Evolutionary conservation across 2,113 vertebrate genomes (phyloP).

Genomic region (Capreolus pygargus): DNA sequence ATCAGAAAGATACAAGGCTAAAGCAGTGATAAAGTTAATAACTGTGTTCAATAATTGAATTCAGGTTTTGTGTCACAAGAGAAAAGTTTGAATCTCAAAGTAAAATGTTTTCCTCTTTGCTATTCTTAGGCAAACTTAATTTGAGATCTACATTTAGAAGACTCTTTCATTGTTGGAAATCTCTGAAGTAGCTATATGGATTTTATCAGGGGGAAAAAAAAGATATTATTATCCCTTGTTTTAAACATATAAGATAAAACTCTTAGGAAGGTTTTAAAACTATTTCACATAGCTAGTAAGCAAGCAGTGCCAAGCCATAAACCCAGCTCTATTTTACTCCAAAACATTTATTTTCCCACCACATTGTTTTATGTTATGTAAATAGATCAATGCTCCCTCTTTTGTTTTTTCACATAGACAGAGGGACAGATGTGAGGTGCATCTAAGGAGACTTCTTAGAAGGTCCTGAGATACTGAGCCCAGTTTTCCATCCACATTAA

Average conservation of each 20-base stretch:
- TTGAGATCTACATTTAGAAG: not conserved
- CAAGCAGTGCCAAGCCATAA: not conserved
- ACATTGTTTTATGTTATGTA: not conserved
- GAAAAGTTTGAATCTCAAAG: not conserved
- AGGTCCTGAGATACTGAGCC: not conserved
- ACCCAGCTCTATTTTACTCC: not conserved
- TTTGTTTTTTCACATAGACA: not conserved
- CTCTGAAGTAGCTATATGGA: not conserved
- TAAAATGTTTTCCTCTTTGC: not conserved
- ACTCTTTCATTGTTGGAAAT: not conserved
- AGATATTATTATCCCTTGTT: not conserved
- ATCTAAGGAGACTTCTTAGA: not conserved
- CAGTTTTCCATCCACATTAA: fast-evolving
- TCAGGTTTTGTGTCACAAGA: not conserved
- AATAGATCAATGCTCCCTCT: not conserved
- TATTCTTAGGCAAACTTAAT: not conserved
- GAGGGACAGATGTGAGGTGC: not conserved
- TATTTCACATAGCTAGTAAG: not conserved
- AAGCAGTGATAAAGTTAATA: not conserved
- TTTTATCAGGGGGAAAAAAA: not conserved
- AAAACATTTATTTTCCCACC: not conserved
- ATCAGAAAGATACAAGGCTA: not conserved
- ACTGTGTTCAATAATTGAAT: not conserved
- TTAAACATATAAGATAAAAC: not conserved
- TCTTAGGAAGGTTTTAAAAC: not conserved